These are phyloP conservation scores for Nicator chloris DNA, from an alignment of 2,113 vertebrate genomes.

Conservation along the genomic window DNA sequence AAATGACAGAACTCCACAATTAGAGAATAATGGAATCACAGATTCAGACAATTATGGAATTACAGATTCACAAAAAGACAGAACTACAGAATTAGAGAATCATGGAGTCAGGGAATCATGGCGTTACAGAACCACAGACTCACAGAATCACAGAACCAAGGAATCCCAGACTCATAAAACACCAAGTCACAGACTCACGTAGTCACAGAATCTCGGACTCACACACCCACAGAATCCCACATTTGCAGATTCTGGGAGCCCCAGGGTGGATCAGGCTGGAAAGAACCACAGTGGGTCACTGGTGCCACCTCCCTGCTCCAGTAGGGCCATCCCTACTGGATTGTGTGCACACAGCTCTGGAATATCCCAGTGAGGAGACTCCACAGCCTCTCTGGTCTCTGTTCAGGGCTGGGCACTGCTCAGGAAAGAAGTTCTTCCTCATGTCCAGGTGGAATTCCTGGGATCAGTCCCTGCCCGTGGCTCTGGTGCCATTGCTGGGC, in stretches of 20 bases:
- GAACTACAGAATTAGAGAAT: neutral
- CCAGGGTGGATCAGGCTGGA: neutral
- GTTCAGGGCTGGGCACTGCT: neutral
- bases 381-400: neutral
- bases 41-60: too few species aligned
- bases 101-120: neutral
- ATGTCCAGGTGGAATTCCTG: neutral
- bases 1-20: too few species aligned
- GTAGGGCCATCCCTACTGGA: neutral
- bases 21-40: too few species aligned
- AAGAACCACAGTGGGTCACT: neutral
- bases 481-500: neutral
- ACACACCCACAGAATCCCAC: neutral
- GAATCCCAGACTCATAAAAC: too few species aligned
- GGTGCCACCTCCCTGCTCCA: neutral
- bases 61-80: too few species aligned
- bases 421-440: neutral
- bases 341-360: accelerated
- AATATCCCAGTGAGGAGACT: neutral
- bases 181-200: neutral
- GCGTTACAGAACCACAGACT: neutral
- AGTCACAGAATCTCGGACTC: too few species aligned
- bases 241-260: neutral
- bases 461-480: neutral
- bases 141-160: too few species aligned